Base-by-base conservation (phyloP, 1,140 invertebrate species). In the Atta texana region DNA sequence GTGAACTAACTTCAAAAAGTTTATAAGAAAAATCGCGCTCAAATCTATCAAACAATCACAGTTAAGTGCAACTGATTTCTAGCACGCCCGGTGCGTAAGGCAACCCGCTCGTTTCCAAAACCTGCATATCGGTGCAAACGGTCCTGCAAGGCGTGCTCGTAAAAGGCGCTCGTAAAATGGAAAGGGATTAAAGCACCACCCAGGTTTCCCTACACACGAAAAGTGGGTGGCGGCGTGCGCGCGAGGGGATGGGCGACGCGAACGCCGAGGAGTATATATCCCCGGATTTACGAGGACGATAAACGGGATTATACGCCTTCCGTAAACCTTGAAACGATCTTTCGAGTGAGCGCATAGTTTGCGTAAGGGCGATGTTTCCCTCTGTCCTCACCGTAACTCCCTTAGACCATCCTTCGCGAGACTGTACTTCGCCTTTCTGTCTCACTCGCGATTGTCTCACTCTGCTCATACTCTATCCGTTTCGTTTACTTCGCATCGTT, bases 231-330 rank as follows among this genome's bases (percentile, higher is more conserved):
- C 44, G 61, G 53, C 8, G 64, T 4, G 71, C 39, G 14, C 64
- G 77, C 53, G 66, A 51, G 57, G 34, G 49, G 84, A 8, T 63
- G 89, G 86, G 82, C 63, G 90, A 90, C 88, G 84, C 24, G 59
- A 24, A 24, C 57, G 69, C 78, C 78, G 77, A 85, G 84, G 86
- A 90, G 90, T 90, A 88, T 91, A 91, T 91, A 93, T 92, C 88
- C 87, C 44, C 85, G 92, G 91, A 94, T 94, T 94, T 94, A 94
- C 92, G 93, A 94, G 91, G 87, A 88, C 93, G 92, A 93, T 94
- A 94, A 93, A 94, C 91, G 92, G 87, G 89, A 93, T 93, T 93
- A 92, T 93, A 92, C 91, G 91, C 89, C 87, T 91, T 90, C 88
- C 91, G 90, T 93, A 93, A 93, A 93, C 90, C 89, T 90, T 89